Conservation (phyloP, 1,140 invertebrate species). For the Sitobion miscanthi region DNA sequence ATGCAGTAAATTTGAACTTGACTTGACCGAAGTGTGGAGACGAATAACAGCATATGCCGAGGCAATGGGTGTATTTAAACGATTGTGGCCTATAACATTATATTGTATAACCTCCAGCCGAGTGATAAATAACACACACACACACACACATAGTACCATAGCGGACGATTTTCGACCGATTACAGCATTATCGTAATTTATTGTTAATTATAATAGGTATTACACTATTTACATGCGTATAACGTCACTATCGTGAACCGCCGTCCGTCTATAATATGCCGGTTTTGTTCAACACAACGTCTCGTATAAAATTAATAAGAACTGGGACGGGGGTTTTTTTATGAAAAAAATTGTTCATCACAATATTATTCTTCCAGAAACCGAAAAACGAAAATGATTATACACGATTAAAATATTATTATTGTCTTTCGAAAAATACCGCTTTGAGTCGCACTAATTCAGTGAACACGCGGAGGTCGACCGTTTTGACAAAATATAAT, state of each 20-base stretch:
- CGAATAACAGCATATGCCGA: constrained; percentile 2
- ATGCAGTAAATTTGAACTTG: neutral
- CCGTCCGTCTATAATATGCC: neutral
- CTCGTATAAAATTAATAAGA: neutral
- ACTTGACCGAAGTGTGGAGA: constrained; percentile 14
- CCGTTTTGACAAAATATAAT: neutral
- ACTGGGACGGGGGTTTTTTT: neutral
- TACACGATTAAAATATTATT: neutral
- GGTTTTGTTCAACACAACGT: neutral
- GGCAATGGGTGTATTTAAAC: neutral
- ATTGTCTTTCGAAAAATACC: neutral
- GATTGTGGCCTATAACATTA: neutral
- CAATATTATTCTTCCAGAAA: neutral
- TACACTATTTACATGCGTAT: neutral
- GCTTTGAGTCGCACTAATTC: neutral
- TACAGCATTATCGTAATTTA: neutral
- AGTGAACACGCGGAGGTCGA: neutral
- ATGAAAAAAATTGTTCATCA: neutral
- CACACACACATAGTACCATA: too few relatives aligned
- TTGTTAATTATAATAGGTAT: neutral
- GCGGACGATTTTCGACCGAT: neutral
- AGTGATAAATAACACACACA: neutral
- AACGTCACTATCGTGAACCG: too few relatives aligned
- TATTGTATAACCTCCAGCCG: constrained; percentile 10
- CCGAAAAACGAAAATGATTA: neutral